A percentile compares a stretch with the other conserved stretches of the same genome.
Conservation (phyloP, 1,140 invertebrate species). For the Contarinia nasturtii region DNA sequence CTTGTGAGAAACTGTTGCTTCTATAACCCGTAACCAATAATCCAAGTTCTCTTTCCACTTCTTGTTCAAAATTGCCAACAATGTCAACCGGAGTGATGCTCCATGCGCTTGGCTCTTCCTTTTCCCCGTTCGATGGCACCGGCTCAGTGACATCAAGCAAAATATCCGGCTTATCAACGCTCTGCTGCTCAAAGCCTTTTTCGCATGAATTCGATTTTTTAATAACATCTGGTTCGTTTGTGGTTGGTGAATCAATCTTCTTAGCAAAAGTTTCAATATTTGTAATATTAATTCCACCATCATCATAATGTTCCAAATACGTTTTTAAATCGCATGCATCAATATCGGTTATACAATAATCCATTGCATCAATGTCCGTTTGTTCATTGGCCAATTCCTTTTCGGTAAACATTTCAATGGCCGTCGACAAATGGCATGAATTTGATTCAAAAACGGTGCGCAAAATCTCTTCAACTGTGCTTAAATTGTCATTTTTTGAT, state of each 20-base stretch:
- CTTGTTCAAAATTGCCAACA: constrained; percentile 22
- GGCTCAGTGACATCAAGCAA: no score
- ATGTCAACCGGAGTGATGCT: constrained; percentile 13
- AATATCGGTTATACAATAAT: no score
- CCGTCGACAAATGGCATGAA: not conserved
- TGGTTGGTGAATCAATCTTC: constrained; percentile 11
- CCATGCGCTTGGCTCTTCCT: constrained; percentile 4
- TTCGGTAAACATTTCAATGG: not conserved
- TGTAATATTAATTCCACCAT: constrained; percentile 1
- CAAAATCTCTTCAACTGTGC: constrained; percentile 1
- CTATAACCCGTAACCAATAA: constrained; percentile 10
- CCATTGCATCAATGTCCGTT: constrained; percentile 3
- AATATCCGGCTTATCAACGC: no score
- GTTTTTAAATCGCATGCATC: constrained; percentile 3
- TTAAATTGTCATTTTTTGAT: constrained; percentile 10
- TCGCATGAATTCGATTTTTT: not conserved
- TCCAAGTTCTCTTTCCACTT: constrained; percentile 22
- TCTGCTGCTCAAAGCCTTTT: not conserved
- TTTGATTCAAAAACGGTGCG: not conserved
- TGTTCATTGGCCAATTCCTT: constrained; percentile 26
- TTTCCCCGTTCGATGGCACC: not conserved
- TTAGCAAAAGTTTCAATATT: constrained; percentile 2
- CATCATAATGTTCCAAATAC: constrained; percentile 3
- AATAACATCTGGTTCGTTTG: constrained; percentile 1
- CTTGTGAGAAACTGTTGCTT: constrained; percentile 2